Conservation (phyloP, 2,888 invertebrate genomes). For the Aelia acuminata region DNA sequence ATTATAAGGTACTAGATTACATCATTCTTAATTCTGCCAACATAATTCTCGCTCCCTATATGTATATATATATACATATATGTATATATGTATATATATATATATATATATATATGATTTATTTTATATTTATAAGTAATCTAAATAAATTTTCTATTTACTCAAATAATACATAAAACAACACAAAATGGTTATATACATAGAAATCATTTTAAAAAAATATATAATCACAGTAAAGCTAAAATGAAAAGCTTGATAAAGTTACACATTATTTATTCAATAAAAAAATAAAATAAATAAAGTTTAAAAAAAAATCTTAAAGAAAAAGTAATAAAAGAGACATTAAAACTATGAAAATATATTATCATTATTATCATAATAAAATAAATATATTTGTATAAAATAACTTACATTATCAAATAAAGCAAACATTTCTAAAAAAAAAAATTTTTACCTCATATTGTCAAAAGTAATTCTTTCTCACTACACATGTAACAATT, state of each 20-base stretch:
- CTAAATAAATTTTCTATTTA: conserved; percentile 24
- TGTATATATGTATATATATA: not conserved
- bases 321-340: conserved; percentile 14
- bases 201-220: conserved; percentile 34
- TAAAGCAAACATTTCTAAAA: conserved; percentile 42
- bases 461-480: conserved; percentile 40
- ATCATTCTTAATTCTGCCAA: conserved; percentile 29
- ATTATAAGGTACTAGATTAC: conserved; percentile 40
- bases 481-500: not conserved
- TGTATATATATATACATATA: not conserved
- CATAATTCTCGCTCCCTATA: conserved; percentile 3
- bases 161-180: conserved; percentile 30
- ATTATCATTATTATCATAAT: conserved; percentile 46
- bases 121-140: conserved; percentile 7
- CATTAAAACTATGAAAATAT: conserved; percentile 43
- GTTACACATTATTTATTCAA: conserved; percentile 27
- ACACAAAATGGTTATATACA: conserved; percentile 43
- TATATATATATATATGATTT: conserved; percentile 10
- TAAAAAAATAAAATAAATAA: conserved; percentile 28
- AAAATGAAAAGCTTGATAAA: conserved; percentile 47
- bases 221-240: conserved; percentile 45
- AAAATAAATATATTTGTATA: conserved; percentile 48
- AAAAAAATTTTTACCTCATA: not conserved
- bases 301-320: conserved; percentile 25
- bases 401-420: conserved; percentile 45